phyloP scores from a whole-genome alignment of 2,888 invertebrate species.

The Caenorhabditis imperialis region DNA sequence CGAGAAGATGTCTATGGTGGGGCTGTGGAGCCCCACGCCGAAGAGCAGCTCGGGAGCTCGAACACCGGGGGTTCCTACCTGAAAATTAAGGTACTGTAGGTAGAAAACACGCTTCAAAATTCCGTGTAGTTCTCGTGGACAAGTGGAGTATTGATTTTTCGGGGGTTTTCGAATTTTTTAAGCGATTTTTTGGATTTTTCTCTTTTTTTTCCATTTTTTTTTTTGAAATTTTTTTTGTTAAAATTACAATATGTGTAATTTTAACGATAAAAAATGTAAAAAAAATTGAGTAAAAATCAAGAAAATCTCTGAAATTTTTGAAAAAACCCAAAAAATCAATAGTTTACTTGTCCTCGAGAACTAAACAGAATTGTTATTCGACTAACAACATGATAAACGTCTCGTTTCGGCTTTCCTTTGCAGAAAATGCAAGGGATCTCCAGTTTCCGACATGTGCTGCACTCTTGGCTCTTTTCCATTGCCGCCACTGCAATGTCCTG shows the following conservation, averaged over 20 bases:
- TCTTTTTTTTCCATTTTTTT: not conserved
- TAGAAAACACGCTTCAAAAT: no score
- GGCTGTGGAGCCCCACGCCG: conserved; percentile 30
- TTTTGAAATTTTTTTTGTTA: not conserved
- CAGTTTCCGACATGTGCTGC: not conserved
- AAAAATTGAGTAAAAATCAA: no score
- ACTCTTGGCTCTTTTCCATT: conserved; percentile 16
- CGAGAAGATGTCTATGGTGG: conserved; percentile 47
- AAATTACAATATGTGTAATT: no score
- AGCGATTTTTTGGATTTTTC: no score
- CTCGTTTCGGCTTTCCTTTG: conserved; percentile 28
- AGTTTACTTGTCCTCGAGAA: not conserved
- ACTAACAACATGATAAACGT: conserved; percentile 33
- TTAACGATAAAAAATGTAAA: no score
- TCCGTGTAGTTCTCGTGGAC: no score
- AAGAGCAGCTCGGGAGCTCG: conserved; percentile 49
- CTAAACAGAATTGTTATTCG: no score
- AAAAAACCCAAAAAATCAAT: no score
- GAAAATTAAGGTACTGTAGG: no score
- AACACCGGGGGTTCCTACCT: conserved; percentile 53
- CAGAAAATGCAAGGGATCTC: conserved; percentile 28
- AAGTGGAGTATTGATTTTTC: no score
- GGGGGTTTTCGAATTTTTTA: no score
- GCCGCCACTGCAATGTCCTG: conserved; percentile 14
- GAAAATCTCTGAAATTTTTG: no score